Evolutionary conservation across 92 coral and sea anemone species (phyloP).

Genomic region (Hydrozoanthus gracilis): DNA sequence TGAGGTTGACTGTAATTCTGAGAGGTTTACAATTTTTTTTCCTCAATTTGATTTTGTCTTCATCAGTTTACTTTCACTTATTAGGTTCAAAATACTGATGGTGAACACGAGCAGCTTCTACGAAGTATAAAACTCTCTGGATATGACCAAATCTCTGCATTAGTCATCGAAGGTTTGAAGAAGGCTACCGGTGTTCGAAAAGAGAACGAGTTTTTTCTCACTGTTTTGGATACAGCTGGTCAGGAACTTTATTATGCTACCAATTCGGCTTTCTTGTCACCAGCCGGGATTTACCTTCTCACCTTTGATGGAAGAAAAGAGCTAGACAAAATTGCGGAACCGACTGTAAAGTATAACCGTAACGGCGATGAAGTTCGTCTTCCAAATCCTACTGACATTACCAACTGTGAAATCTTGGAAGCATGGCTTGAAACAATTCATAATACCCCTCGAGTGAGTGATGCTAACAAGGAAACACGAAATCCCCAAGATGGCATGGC

Average conservation of each 20-base stretch:
- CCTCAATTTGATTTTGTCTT: too few relatives aligned
- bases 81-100: too few relatives aligned
- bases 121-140: neutral
- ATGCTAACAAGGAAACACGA: neutral
- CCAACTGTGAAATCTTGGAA: neutral
- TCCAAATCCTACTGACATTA: neutral
- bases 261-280: neutral
- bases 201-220: neutral
- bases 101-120: neutral
- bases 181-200: neutral
- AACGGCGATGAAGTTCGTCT: neutral
- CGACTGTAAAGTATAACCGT: neutral
- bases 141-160: neutral
- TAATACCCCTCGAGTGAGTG: neutral
- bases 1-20: too few relatives aligned
- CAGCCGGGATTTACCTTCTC: neutral
- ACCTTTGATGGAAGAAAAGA: neutral
- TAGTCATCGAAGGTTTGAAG: neutral
- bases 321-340: neutral
- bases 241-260: neutral
- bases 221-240: neutral
- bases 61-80: too few relatives aligned
- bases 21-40: too few relatives aligned
- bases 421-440: slow-evolving; percentile 1
- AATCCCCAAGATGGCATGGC: neutral